A percentile compares a stretch with the other conserved stretches of the same genome.
phyloP scores from a whole-genome alignment of 2,113 vertebrate genomes.

The Catharus fuscescens region DNA sequence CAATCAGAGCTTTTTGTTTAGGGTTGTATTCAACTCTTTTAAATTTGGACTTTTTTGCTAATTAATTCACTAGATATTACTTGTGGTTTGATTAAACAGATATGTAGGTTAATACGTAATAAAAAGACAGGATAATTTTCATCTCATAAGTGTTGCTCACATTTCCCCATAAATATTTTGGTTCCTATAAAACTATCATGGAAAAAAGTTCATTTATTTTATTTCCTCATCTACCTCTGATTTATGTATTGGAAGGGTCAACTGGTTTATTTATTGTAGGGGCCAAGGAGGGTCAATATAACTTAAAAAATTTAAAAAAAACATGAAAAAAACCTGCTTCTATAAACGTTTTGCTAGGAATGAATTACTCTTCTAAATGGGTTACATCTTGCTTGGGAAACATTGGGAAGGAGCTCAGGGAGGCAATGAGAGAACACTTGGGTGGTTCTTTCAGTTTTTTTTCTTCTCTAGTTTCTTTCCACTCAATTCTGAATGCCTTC shows the following conservation, averaged over 20 bases:
- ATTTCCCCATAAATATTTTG: background rate
- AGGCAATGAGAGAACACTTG: background rate
- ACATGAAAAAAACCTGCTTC: background rate
- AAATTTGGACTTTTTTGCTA: background rate
- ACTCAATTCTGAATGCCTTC: background rate
- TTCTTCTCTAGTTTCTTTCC: background rate
- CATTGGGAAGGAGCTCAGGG: background rate
- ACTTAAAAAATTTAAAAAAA: background rate
- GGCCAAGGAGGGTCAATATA: background rate
- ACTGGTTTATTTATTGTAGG: background rate
- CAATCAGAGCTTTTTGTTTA: background rate
- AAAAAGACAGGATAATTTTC: background rate
- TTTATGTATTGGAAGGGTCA: background rate
- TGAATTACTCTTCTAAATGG: background rate
- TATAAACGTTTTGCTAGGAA: background rate
- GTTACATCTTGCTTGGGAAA: background rate
- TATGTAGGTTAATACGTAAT: background rate
- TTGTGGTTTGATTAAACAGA: background rate
- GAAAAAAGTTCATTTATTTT: background rate
- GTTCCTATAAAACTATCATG: background rate
- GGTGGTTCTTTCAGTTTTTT: background rate
- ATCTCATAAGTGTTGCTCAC: rapidly evolving
- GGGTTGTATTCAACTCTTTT: background rate
- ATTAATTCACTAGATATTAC: background rate
- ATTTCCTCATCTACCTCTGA: background rate